phyloP scores from a whole-genome alignment of 2,797 vertebrate genomes.

The Tangara arthus region DNA sequence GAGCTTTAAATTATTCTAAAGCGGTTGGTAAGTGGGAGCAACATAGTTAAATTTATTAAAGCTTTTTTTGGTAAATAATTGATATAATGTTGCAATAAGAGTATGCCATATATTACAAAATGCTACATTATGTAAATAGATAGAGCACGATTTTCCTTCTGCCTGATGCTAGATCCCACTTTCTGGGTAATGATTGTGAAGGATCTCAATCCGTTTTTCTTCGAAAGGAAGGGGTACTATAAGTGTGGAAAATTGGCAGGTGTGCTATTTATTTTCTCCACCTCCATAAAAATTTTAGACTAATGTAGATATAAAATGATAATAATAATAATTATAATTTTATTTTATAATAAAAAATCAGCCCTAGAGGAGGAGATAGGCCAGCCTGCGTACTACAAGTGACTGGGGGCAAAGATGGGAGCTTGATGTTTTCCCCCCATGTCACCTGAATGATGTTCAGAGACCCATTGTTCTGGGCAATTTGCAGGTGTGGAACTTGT shows the following conservation, averaged over 20 bases:
- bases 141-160: not conserved
- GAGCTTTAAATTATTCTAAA: slow-evolving; percentile 66
- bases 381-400: not conserved
- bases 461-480: not conserved
- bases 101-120: slow-evolving; percentile 41
- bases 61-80: slow-evolving; percentile 63
- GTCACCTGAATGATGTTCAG: not conserved
- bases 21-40: slow-evolving; percentile 43
- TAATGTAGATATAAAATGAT: not conserved
- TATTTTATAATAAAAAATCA: not conserved
- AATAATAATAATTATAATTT: not conserved
- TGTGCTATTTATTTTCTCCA: not conserved
- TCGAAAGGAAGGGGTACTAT: not conserved
- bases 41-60: slow-evolving; percentile 67
- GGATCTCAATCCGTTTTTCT: not conserved
- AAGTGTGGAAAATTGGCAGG: not conserved
- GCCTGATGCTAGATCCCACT: not conserved
- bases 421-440: not conserved
- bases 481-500: not conserved
- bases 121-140: slow-evolving; percentile 43
- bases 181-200: not conserved
- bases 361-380: not conserved
- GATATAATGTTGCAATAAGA: slow-evolving; percentile 29
- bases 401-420: not conserved
- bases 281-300: not conserved